Percentiles rank a stretch among this genome's conserved stretches.
Evolutionary conservation across 2,113 vertebrate species (phyloP).

Genomic region (Barbus barbus): DNA sequence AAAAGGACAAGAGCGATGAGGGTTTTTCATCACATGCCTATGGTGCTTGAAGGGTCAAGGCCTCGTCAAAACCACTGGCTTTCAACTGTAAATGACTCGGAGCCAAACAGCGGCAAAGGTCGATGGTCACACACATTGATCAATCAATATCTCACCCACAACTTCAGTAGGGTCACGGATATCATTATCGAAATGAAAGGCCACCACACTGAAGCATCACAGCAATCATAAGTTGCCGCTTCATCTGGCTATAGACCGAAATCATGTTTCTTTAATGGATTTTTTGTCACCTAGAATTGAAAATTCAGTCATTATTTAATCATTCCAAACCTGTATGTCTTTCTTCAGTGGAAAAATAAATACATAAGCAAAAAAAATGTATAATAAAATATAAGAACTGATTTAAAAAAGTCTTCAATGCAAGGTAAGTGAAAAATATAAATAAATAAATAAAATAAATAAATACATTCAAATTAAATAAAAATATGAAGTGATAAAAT

Average conservation of each 20-base stretch:
- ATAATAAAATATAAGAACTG: not conserved
- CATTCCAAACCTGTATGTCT: not conserved
- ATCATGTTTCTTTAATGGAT: not conserved
- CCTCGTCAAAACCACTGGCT: not conserved
- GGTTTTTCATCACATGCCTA: not conserved
- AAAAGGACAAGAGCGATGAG: conserved; percentile 4
- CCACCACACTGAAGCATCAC: not conserved
- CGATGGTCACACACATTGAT: conserved; percentile 27
- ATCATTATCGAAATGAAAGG: conserved; percentile 23
- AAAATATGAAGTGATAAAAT: too few species aligned
- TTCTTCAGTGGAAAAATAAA: not conserved
- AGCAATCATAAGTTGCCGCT: not conserved
- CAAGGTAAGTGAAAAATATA: not conserved
- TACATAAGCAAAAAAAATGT: not conserved
- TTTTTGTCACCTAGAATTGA: not conserved
- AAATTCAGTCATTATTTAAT: not conserved
- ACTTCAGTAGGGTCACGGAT: conserved; percentile 23
- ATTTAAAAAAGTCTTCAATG: not conserved
- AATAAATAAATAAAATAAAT: too few species aligned
- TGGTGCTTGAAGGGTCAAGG: conserved; percentile 5
- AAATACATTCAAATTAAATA: too few species aligned
- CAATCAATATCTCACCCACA: not conserved
- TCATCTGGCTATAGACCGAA: not conserved
- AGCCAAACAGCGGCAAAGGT: conserved; percentile 2
- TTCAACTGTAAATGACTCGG: conserved; percentile 4